These are phyloP conservation scores for Idaea dimidiata DNA, from an alignment of 2,888 invertebrate genomes.

Conservation along the genomic window DNA sequence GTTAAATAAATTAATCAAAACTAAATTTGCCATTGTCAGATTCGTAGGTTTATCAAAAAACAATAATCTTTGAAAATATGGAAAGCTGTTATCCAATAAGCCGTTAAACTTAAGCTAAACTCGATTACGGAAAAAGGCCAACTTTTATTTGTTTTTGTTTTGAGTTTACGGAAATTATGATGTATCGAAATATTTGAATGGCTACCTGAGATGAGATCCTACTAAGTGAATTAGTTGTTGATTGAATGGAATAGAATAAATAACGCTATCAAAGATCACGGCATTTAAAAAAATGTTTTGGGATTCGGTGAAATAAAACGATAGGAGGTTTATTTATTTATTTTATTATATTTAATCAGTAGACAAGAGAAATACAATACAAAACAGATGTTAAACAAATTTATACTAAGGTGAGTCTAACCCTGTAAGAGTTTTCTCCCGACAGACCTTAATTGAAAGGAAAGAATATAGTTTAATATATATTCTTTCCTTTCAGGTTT, in stretches of 20 bases:
- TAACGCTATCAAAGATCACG: not conserved
- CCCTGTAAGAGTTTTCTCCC: too few relatives aligned
- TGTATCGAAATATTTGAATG: not conserved
- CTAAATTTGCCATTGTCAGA: not conserved
- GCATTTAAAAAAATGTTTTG: not conserved
- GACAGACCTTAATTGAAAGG: too few relatives aligned
- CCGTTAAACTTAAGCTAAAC: constrained; percentile 1
- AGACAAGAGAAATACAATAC: too few relatives aligned
- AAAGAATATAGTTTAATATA: too few relatives aligned
- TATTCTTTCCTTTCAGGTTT: too few relatives aligned
- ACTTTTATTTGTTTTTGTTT: not conserved
- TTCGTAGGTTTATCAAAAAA: not conserved
- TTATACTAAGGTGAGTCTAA: too few relatives aligned
- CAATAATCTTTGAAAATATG: not conserved
- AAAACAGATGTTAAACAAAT: too few relatives aligned
- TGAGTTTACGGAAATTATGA: not conserved
- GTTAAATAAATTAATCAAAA: too few relatives aligned
- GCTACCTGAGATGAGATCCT: constrained; percentile 1
- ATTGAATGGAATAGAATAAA: not conserved
- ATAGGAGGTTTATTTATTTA: too few relatives aligned
- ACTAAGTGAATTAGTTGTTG: not conserved
- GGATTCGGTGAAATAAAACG: too few relatives aligned
- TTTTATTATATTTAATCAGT: too few relatives aligned
- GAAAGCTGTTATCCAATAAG: not conserved
- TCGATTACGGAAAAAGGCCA: not conserved